Evolutionary conservation across 2,888 invertebrate genomes (phyloP), one percentile per base, ranked within the genome.

Genomic region (Dendrolimus houi): DNA sequence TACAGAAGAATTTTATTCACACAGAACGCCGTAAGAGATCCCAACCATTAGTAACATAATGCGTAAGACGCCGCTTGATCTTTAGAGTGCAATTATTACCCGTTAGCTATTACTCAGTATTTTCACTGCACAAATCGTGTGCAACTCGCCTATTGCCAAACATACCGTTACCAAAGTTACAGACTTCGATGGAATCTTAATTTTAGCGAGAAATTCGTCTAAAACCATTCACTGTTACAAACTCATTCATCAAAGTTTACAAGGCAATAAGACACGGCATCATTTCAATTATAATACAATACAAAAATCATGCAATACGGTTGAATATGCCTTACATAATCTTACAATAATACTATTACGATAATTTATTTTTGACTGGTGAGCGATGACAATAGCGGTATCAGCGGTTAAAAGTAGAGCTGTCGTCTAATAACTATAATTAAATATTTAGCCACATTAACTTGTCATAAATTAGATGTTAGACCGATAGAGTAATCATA

Each of bases 161-260:
- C 47, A 47, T 9, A 47, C 12, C 9, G 47, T 47, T 47, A 6
- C 47, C 47, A 47, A 47, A 47, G 56, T 56, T 62, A 64, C 61
- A 63, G 64, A 62, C 60, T 60, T 62, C 64, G 59, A 60, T 58
- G 65, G 65, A 70, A 70, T 69, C 64, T 66, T 67, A 69, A 71
- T 68, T 67, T 66, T 67, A 57, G 63, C 55, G 42, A 61, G 62
- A 47, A 47, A 47, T 6, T 47, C 47, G 47, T 47, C 12, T 47
- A 47, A 47, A 47, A 10, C 47, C 47, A 47, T 47, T 47, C 47
- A 47, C 47, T 47, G 47, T 47, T 47, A 47, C 47, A 6, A 47
- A 47, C 12, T 47, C 47, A 47, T 47, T 47, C 47, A 47, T 10
- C 47, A 47, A 8, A 9, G 12, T 12, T 47, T 12, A 47, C 47